These are phyloP conservation scores for Myotis findleyi DNA, from an alignment of 2,797 vertebrate species.

Conservation along the genomic window DNA sequence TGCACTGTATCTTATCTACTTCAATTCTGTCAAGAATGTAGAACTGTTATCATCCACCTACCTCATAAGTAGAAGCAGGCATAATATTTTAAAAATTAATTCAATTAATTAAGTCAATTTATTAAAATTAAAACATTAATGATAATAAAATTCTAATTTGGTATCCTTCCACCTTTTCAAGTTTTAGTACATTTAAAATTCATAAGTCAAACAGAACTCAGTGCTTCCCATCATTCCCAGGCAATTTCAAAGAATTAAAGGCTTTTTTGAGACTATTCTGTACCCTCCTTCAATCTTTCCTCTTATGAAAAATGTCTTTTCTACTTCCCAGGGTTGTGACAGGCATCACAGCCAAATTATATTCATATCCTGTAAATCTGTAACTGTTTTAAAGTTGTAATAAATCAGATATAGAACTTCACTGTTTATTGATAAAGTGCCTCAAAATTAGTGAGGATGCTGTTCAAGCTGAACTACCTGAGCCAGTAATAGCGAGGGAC, in stretches of 20 bases:
- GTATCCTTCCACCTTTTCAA: background rate
- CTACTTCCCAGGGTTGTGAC: background rate
- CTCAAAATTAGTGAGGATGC: background rate
- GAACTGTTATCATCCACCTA: background rate
- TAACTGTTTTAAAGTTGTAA: conserved; percentile 53
- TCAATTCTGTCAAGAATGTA: background rate
- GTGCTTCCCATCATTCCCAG: conserved; percentile 9
- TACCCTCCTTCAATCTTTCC: background rate
- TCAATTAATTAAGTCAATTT: background rate
- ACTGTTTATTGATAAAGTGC: background rate
- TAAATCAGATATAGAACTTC: conserved; percentile 13
- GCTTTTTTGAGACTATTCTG: background rate
- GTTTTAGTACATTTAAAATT: conserved; percentile 38
- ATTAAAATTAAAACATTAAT: conserved; percentile 20
- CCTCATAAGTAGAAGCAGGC: background rate
- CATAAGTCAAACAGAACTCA: conserved; percentile 23
- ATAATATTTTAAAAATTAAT: conserved; percentile 14
- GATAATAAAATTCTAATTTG: conserved; percentile 44
- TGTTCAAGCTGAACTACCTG: background rate
- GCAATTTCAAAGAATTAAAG: conserved; percentile 52
- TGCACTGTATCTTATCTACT: background rate
- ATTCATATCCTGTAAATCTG: background rate
- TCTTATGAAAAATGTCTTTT: conserved; percentile 5
- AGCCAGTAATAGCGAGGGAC: background rate
- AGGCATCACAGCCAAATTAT: conserved; percentile 41